Evolutionary conservation across 2,888 invertebrate genomes (phyloP), one percentile per base, ranked within the genome.

Genomic region (Melanostoma scalare): DNA sequence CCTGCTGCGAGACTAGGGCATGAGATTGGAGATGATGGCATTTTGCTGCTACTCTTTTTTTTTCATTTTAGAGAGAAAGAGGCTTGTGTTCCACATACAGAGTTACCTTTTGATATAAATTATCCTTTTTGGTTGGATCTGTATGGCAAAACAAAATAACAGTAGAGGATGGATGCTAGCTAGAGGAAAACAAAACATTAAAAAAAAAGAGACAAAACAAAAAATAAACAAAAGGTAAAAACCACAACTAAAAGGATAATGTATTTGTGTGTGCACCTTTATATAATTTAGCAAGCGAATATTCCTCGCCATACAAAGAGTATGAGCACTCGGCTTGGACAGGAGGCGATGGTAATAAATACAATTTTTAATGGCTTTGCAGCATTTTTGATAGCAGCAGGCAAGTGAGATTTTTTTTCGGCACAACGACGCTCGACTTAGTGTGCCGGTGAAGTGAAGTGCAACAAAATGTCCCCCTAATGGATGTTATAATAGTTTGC

Each of bases 341-440:
- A 68, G 48, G 40, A 42, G 73, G 50, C 53, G 72, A 46, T 55
- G 86, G 88, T 86, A 87, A 88, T 88, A 88, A 88, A 88, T 88
- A 87, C 86, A 86, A 87, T 87, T 88, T 88, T 88, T 88, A 88
- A 88, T 88, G 87, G 87, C 86, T 87, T 87, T 87, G 87, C 88
- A 86, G 87, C 85, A 86, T 86, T 88, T 88, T 86, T 86, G 86
- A 87, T 86, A 86, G 86, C 86, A 79, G 77, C 71, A 85, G 80
- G 71, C 61, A 56, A 53, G 76, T 58, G 56, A 44, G 46, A 40
- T 48, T 35, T 30, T 20, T 5, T 33, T 36, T 50, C 20, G 42
- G 2, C 35, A 9, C 40, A 35, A 42, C 52, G 20, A 20, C 44
- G 44, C 10, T 46, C 44, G 44, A 38, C 31, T 52, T 44, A 38